Percentiles rank a stretch among this genome's conserved stretches.
Conservation (phyloP, 37 sponge, comb jelly and placozoan species). For the Chondrilla cf. caribensis region DNA sequence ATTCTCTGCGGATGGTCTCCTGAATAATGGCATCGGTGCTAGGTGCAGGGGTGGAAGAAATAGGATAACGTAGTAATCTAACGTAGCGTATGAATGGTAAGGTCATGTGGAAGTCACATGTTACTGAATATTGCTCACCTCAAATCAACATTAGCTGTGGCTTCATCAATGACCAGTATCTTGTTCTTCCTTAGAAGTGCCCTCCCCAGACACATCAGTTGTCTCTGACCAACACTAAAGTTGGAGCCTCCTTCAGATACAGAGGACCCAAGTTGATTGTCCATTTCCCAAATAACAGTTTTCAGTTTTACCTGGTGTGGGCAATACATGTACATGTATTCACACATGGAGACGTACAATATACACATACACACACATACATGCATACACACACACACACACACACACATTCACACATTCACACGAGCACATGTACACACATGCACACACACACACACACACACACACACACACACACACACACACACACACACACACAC, state of each 20-base stretch:
- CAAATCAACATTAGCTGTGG: slow-evolving; percentile 81
- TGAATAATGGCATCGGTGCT: slow-evolving; percentile 17
- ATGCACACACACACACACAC: no score
- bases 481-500: background rate
- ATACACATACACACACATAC: no score
- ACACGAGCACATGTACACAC: no score
- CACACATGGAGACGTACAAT: background rate
- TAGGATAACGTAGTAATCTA: background rate
- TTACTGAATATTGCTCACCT: slow-evolving; percentile 16
- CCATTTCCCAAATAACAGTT: slow-evolving; percentile 37
- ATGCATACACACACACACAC: no score
- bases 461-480: no score
- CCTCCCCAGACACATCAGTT: slow-evolving; percentile 80
- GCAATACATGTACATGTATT: background rate
- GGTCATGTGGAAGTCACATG: background rate
- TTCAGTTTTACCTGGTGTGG: slow-evolving; percentile 68
- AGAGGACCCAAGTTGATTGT: slow-evolving; percentile 48
- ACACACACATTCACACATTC: no score
- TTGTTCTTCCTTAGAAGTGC: slow-evolving; percentile 79
- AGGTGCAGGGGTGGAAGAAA: background rate
- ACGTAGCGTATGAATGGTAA: background rate
- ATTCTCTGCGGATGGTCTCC: slow-evolving; percentile 54
- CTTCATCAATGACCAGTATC: slow-evolving; percentile 83
- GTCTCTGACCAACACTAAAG: slow-evolving; percentile 85
- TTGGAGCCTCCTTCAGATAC: slow-evolving; percentile 77